Base-by-base conservation (phyloP, 2,797 vertebrate species). In the Octomys mimax region DNA sequence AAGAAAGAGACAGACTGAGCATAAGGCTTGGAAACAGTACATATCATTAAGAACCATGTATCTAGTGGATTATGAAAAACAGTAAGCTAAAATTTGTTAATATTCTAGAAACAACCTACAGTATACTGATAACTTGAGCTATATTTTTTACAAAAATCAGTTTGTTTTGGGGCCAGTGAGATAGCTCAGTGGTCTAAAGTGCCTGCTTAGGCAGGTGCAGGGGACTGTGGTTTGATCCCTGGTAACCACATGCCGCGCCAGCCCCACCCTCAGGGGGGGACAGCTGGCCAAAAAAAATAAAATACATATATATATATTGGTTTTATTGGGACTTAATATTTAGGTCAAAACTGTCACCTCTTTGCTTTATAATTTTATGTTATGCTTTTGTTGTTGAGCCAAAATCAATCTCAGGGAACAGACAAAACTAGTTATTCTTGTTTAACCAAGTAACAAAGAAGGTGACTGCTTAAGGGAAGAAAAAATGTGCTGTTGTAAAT, bases 381-480 rank as follows among this genome's bases (percentile, higher is more conserved):
- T 86, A 93, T 89, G 24, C 66, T 95, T 91, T 91, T 84, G 21
- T 46, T 89, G 46, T 26, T 89, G 49, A 95, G 78, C 73, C 26
- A 87, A 31, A 85, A 81, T 78, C 81, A 89, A 59, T 64, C 33
- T 46, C 57, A 46, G n/a, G 31, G 36, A 75, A 49, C 10, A 59
- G 79, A 85, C n/a, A 88, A 95, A 96, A 94, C 71, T 75, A 71
- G 84, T 85, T 57, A 78, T 36, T 92, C 87, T 73, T 80, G 19
- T 87, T 93, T 81, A 84, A 80, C 46, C 12, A 54, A 42, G 62
- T 89, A 66, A 80, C 64, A 91, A 73, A 81, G 80, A 89, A 95
- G 12, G 42, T 19, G 91, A 16, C 42, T 93, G 12, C 1, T 39
- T 42, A 75, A 92, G 81, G 39, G 16, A 92, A 68, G 5, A 28